A percentile compares a stretch with the other conserved stretches of the same genome.
phyloP scores from a whole-genome alignment of 2,113 vertebrate species.

The Lates calcarifer region DNA sequence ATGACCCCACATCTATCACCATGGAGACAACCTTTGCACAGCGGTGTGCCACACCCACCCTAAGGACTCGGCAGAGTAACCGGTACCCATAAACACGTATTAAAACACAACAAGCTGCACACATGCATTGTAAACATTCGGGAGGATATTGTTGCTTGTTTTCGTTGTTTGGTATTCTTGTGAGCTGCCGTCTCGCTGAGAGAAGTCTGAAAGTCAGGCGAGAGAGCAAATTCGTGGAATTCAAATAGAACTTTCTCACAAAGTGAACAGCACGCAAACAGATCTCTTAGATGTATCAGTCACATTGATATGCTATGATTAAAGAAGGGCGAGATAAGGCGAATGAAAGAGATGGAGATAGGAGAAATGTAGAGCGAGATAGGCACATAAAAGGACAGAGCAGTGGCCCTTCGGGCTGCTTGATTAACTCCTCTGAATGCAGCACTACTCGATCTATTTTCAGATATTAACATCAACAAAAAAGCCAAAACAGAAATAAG shows the following conservation, averaged over 20 bases:
- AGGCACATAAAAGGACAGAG: slow-evolving; percentile 67
- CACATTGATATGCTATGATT: slow-evolving; percentile 70
- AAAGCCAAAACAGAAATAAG: slow-evolving; percentile 52
- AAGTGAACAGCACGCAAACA: slow-evolving; percentile 65
- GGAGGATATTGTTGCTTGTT: slow-evolving; percentile 30
- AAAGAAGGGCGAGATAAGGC: slow-evolving; percentile 68
- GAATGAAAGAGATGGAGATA: slow-evolving; percentile 59
- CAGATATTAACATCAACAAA: slow-evolving; percentile 49
- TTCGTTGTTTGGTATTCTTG: slow-evolving; percentile 49
- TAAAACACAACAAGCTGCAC: slow-evolving; percentile 22
- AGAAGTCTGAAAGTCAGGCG: slow-evolving; percentile 63
- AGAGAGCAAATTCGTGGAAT: slow-evolving; percentile 52
- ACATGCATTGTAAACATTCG: slow-evolving; percentile 28
- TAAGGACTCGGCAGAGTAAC: slow-evolving; percentile 53
- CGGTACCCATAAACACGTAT: slow-evolving; percentile 8
- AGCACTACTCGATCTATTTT: slow-evolving; percentile 59
- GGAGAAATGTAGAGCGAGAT: slow-evolving; percentile 56
- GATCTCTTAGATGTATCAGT: slow-evolving; percentile 63
- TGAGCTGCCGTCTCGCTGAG: slow-evolving; percentile 35
- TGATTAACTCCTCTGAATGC: slow-evolving; percentile 70
- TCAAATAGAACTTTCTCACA: slow-evolving; percentile 68
- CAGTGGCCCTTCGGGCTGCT: slow-evolving; percentile 53
- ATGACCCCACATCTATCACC: slow-evolving; percentile 81
- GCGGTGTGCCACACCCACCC: slow-evolving; percentile 64
- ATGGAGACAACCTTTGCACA: slow-evolving; percentile 74